Base-by-base conservation (phyloP, 2,888 invertebrate genomes). In the Atrina japonica region DNA sequence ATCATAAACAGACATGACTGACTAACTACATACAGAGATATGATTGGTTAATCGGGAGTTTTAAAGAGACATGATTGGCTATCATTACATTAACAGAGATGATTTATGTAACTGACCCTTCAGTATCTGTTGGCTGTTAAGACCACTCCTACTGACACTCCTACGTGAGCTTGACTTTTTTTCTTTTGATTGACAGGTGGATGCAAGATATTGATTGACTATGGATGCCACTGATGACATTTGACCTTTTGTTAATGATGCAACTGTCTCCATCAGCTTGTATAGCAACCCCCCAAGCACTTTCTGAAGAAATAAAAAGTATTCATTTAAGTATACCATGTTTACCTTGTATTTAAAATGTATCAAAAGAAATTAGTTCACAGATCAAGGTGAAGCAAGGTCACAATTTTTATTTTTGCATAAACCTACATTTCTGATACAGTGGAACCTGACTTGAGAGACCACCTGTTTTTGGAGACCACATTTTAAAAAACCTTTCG, bases 171-270 rank as follows among this genome's bases (percentile, higher is more conserved):
- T 18, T 7, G 47, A 18, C 16, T 29, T 47, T 14, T 49, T 47
- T 5, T 45, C 47, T 5, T 25, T 49, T 21, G 27, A 47, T n/a
- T 11, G 49, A 30, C 49, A 21, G 35, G 47, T 30, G 18, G 61
- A 61, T 11, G 29, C 27, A 1, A 61, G 61, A 21, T 47, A 61
- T 23, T 61, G 61, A 25, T 61, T 61, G 2, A 61, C 71, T 6
- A 85, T 66, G 25, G 80, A 68, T 5, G 79, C 63, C 53, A 86
- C 63, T 29, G 81, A 77, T 11, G 84, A 82, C 52, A 71, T 77
- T 18, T 80, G 78, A 45, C 77, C 80, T 27, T 66, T 63, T 50
- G 78, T 76, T n/a, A 73, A 63, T 18, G 35, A 47, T 18, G 74
- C 61, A 25, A 83, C 53, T 47, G 63, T 77, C 55, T 83, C 79